Conservation (phyloP, 2,113 vertebrate species). For the Theropithecus gelada region DNA sequence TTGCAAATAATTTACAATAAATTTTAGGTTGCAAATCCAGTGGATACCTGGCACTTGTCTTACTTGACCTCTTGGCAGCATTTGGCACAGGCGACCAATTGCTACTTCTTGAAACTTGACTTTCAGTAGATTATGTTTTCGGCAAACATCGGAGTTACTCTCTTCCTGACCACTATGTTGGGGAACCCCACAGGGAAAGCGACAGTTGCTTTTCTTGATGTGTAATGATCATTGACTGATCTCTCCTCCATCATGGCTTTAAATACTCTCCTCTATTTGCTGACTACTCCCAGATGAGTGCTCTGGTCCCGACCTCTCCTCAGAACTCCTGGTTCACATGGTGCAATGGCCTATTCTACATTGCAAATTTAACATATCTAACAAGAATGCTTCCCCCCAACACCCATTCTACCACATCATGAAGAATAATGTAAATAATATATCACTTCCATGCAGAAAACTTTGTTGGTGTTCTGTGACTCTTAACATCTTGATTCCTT, state of each 20-base stretch:
- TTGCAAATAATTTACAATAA: neutral
- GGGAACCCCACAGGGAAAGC: neutral
- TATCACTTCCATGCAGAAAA: neutral
- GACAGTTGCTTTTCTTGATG: neutral
- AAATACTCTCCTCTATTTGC: neutral
- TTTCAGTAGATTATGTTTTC: neutral
- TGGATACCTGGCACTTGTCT: neutral
- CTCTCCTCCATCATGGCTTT: neutral
- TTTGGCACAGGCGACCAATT: neutral
- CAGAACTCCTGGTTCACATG: neutral
- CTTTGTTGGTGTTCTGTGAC: neutral
- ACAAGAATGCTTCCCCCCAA: neutral
- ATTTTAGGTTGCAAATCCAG: neutral
- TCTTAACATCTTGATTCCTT: neutral
- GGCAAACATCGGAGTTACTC: neutral
- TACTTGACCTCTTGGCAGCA: neutral
- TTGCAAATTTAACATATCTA: neutral
- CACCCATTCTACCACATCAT: neutral
- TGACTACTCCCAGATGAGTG: neutral
- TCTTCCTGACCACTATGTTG: neutral
- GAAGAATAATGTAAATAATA: neutral
- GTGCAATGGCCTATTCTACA: neutral
- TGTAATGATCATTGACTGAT: neutral
- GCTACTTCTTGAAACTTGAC: neutral
- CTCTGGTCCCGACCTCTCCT: neutral